Evolutionary conservation across 2,888 invertebrate genomes (phyloP).

Genomic region (Carpatolechia fugitivella): DNA sequence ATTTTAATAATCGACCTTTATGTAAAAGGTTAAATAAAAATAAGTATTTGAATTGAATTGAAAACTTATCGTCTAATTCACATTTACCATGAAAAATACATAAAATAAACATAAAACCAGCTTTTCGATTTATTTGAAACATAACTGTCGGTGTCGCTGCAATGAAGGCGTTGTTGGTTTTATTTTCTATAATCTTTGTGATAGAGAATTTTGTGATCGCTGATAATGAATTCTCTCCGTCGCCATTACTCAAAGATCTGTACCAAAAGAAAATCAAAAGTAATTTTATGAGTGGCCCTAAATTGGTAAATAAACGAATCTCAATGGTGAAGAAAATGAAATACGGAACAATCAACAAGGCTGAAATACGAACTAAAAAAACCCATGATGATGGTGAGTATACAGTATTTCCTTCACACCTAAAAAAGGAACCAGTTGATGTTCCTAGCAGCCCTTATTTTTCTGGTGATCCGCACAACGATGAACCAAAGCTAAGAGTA

Average conservation of each 20-base stretch:
- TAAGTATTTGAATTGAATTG: constrained; percentile 27
- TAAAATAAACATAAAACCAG: constrained; percentile 32
- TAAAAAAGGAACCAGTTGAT: constrained; percentile 12
- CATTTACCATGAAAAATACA: constrained; percentile 27
- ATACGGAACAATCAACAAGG: constrained; percentile 26
- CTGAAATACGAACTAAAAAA: neutral
- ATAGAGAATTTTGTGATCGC: constrained; percentile 25
- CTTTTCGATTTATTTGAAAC: constrained; percentile 1
- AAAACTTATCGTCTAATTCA: constrained; percentile 38
- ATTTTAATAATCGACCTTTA: too few species aligned
- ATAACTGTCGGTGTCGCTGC: constrained; percentile 11
- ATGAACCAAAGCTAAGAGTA: constrained; percentile 38
- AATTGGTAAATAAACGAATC: constrained; percentile 38
- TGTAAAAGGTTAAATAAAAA: too few species aligned
- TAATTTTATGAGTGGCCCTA: constrained; percentile 18
- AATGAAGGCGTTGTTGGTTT: constrained; percentile 40
- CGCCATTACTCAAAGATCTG: constrained; percentile 17
- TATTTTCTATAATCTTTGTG: constrained; percentile 30
- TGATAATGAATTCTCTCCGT: constrained; percentile 15
- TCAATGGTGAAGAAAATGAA: constrained; percentile 19
- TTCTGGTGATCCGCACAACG: constrained; percentile 25
- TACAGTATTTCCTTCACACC: constrained; percentile 43
- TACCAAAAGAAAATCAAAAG: constrained; percentile 36
- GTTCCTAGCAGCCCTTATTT: constrained; percentile 48
- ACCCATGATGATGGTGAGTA: constrained; percentile 29